phyloP scores from a whole-genome alignment of 2,113 vertebrate genomes.

The Xiphophorus couchianus region DNA sequence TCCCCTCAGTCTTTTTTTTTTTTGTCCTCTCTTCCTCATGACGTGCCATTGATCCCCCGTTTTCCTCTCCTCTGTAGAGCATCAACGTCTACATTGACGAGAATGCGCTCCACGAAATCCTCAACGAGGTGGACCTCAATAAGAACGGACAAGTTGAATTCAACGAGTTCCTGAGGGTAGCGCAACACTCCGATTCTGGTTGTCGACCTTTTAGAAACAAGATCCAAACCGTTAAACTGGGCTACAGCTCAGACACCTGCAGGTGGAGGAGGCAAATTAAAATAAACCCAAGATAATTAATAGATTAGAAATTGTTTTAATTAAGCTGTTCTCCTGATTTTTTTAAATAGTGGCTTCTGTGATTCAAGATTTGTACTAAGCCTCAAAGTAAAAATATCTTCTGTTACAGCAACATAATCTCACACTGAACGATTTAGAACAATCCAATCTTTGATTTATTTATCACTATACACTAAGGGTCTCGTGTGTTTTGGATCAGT shows the following conservation, averaged over 20 bases:
- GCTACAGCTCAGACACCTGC: not conserved
- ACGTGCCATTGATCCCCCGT: constrained; percentile 5
- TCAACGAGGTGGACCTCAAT: constrained; percentile 96
- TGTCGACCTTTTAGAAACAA: too few species aligned
- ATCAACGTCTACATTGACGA: constrained; percentile 91
- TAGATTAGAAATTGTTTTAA: not conserved
- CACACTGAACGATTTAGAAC: too few species aligned
- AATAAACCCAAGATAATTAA: too few species aligned
- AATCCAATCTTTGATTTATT: too few species aligned
- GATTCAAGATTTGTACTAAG: not conserved
- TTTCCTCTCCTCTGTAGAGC: constrained; percentile 79
- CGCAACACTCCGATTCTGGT: not conserved
- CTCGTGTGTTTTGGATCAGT: too few species aligned
- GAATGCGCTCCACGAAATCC: constrained; percentile 92
- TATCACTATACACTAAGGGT: too few species aligned
- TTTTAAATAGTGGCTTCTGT: not conserved
- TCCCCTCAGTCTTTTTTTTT: not conserved
- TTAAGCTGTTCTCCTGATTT: not conserved
- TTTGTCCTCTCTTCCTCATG: not conserved
- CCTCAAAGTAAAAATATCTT: not conserved
- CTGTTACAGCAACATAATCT: not conserved
- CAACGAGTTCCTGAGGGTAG: constrained; percentile 92
- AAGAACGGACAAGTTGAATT: constrained; percentile 98
- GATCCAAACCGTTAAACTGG: too few species aligned
- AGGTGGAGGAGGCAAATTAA: not conserved